phyloP scores from a whole-genome alignment of 2,113 vertebrate genomes.

The Sceloporus undulatus region DNA sequence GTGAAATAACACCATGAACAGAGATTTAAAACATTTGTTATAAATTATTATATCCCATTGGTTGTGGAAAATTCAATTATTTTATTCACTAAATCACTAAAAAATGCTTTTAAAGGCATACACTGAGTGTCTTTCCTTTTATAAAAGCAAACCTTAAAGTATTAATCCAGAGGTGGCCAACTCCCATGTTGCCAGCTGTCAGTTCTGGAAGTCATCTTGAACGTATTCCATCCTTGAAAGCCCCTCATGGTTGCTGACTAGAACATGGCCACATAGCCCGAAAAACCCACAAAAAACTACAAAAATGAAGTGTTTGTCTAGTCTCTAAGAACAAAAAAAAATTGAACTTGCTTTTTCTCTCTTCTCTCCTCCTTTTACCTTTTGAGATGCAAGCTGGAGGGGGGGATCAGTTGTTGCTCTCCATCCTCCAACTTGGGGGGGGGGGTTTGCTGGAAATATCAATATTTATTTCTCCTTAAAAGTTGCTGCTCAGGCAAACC shows the following conservation, averaged over 20 bases:
- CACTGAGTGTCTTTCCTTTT: conserved; percentile 6
- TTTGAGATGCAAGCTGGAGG: no score
- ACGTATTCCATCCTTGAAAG: conserved; percentile 21
- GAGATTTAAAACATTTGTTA: conserved; percentile 25
- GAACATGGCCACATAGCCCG: no score
- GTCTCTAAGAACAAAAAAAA: no score
- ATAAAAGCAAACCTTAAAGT: neutral
- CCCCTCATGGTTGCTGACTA: conserved; percentile 15
- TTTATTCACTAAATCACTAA: conserved; percentile 25
- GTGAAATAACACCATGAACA: neutral
- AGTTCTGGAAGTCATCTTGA: conserved; percentile 12
- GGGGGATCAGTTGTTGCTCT: no score
- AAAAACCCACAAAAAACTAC: no score
- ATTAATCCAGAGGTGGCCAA: conserved; percentile 25
- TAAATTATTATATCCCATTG: conserved; percentile 12
- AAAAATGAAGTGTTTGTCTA: no score
- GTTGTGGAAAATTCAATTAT: neutral
- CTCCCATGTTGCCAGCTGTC: conserved; percentile 30
- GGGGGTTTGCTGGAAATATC: no score
- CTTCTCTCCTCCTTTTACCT: no score
- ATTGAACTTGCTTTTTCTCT: no score
- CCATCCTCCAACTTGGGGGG: no score
- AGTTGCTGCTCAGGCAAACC: no score
- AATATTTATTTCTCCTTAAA: no score
- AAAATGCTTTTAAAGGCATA: conserved; percentile 25